Base-by-base conservation (phyloP, 2,888 invertebrate genomes). In the Apodemia mormo region DNA sequence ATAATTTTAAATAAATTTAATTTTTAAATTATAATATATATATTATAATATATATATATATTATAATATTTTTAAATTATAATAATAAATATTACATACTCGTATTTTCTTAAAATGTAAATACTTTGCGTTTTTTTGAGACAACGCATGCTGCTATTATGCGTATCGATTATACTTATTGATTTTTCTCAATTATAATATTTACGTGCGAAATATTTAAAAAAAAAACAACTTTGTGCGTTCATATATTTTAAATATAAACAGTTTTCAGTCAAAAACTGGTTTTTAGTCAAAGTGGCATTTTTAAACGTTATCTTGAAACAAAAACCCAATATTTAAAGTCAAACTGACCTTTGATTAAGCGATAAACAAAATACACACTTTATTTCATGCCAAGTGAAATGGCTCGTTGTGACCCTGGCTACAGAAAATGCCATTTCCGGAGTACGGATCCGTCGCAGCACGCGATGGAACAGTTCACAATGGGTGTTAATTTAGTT, bases 401-500 rank as follows among this genome's bases (percentile, higher is more conserved):
- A 66, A 66, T 66, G 66, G 66, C 6, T 33, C 29, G 66, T 72
- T 68, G 71, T 72, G 78, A 74, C 73, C 76, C 75, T 73, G 76
- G 73, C 70, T 75, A 74, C 73, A 72, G 71, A 73, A 73, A 84
- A 84, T 82, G 83, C 86, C 84, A 86, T 88, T 87, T 89, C 90
- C 90, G 82, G 81, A 79, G 78, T 82, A 82, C 82, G 80, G 85
- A 82, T 84, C 83, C 83, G 77, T 75, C 75, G 77, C 79, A 78
- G 80, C 89, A 88, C 90, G 89, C 88, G 78, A 90, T 75, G 82
- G 78, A 76, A 76, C 74, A 72, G 73, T 72, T 72, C 14, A 85
- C 84, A 85, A 86, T 81, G 84, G 84, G 85, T 84, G 86, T 85
- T 90, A 88, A 90, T 88, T 88, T 85, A 82, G 81, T 82, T 81